These are phyloP conservation scores for Metopolophium dirhodum DNA, from an alignment of 1,140 invertebrate genomes.

Conservation along the genomic window DNA sequence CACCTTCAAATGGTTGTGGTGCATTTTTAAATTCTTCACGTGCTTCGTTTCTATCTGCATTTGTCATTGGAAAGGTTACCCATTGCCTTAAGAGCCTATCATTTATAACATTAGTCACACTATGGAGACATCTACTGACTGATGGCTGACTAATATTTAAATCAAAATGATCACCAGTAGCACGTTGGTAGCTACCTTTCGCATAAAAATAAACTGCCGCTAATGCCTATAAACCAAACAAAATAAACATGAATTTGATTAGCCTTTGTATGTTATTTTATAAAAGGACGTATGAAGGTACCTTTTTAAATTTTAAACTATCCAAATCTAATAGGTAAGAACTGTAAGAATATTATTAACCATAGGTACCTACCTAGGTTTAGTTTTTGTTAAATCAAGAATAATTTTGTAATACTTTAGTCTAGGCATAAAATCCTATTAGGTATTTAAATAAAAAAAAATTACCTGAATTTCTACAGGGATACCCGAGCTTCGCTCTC, in stretches of 20 bases:
- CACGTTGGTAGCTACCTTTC: neutral
- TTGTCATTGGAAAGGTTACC: constrained; percentile 3
- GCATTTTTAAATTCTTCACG: constrained; percentile 8
- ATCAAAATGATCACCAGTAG: neutral
- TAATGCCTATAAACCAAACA: neutral
- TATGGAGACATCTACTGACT: constrained; percentile 1
- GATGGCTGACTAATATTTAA: neutral
- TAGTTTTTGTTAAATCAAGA: neutral
- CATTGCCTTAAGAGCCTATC: neutral
- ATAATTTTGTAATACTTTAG: neutral
- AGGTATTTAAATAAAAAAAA: neutral
- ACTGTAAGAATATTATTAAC: too few relatives aligned
- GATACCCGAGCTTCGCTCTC: neutral
- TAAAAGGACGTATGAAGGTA: neutral
- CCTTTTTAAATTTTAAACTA: neutral
- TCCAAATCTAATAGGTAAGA: too few relatives aligned
- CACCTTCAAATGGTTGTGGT: constrained; percentile 15
- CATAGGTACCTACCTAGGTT: neutral
- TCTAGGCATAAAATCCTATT: neutral
- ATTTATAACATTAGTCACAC: neutral
- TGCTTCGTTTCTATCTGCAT: neutral
- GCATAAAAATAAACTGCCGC: neutral
- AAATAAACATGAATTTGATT: neutral
- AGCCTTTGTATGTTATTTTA: neutral
- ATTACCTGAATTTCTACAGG: neutral